Evolutionary conservation across 1,140 invertebrate species (phyloP).

Genomic region (Grapholita molesta): DNA sequence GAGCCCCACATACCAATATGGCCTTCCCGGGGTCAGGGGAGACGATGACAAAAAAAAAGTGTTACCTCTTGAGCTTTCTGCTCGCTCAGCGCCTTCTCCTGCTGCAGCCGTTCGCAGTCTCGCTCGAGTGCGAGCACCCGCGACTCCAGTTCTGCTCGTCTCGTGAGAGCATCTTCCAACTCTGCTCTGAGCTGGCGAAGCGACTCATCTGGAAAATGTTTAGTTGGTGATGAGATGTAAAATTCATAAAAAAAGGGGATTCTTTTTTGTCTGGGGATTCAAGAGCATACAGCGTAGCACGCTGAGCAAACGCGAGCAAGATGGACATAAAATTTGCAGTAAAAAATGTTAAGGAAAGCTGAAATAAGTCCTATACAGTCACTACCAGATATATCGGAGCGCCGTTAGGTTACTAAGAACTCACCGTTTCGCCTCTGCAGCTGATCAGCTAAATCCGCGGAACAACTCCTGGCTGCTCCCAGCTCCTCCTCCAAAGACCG

Average conservation of each 20-base stretch:
- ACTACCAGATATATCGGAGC: no score
- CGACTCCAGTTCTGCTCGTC: constrained; percentile 57
- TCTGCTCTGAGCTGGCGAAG: constrained; percentile 50
- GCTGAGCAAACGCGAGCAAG: no score
- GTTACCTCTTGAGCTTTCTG: constrained; percentile 67
- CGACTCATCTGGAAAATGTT: constrained; percentile 53
- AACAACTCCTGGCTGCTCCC: constrained; percentile 60
- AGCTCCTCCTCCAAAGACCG: constrained; percentile 66
- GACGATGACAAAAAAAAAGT: no score
- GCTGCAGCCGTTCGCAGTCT: constrained; percentile 57
- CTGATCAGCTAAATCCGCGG: constrained; percentile 63
- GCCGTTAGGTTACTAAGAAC: no score
- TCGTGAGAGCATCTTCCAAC: constrained; percentile 50
- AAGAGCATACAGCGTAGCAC: no score
- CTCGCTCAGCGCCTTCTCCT: constrained; percentile 56
- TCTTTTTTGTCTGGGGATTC: no score
- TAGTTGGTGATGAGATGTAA: background rate
- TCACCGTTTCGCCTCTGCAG: constrained; percentile 63
- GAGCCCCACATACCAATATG: no score
- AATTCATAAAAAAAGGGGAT: no score
- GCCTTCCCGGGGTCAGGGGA: no score
- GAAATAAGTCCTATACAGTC: no score
- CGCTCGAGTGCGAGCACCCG: constrained; percentile 49
- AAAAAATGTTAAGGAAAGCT: no score
- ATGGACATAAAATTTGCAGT: no score